Evolutionary conservation across 92 coral and sea anemone species (phyloP), one percentile per base, ranked within the genome.

Genomic region (Bergia puertoricense): DNA sequence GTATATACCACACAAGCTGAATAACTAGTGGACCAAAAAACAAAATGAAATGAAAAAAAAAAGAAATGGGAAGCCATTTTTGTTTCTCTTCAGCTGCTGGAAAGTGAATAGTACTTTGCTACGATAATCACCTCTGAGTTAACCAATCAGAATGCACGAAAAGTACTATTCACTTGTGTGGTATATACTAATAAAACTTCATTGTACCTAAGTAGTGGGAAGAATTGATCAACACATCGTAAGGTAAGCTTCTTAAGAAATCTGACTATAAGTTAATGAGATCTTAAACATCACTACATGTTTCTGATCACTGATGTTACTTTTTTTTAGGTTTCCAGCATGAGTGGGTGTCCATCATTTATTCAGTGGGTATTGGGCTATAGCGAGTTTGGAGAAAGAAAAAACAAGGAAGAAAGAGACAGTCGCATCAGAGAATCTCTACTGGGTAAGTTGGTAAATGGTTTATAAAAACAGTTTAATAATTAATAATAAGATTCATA

Each of bases 131-230:
- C 30, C 30, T 30, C 30, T 30, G 30, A 30, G 30, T 30, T 30
- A 30, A 30, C 30, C 30, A 30, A 30, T 30, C 30, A 30, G 30
- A 30, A 30, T 30, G 30, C 30, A 30, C 30, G 30, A 30, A 30
- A 30, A 30, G 30, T 30, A 30, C 30, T 30, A 30, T 30, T 30
- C 30, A 30, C 30, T 30, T 30, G 30, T 30, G 30, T 30, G 30
- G 30, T 30, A 30, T 30, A 30, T 30, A 30, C 30, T 30, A 30
- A 30, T 30, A 30, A 30, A 30, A 30, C 30, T 86, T 11, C 9
- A 18, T 56, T 86, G 88, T 14, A 81, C 68, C 67, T 90, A 30
- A 90, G 78, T 80, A 91, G 18, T 86, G 80, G 40, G 92, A 92
- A 86, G 89, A 82, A 71, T 36, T 88, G 20, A 85, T 92, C 73